Conservation (phyloP, 2,113 vertebrate species). For the Dipodomys stephensi region DNA sequence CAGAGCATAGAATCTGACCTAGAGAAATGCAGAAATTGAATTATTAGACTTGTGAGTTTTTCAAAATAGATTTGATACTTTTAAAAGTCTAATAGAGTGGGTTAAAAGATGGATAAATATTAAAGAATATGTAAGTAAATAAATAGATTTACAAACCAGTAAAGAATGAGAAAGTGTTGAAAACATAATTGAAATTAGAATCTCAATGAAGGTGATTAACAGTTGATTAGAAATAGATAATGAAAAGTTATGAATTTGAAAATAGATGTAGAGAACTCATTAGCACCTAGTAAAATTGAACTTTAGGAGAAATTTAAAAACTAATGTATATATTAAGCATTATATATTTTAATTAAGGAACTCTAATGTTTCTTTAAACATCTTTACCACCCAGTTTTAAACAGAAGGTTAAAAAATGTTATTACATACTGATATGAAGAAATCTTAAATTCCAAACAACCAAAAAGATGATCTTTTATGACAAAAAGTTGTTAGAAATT, state of each 20-base stretch:
- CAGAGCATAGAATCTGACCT: neutral
- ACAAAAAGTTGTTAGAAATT: conserved; percentile 26
- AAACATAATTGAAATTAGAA: neutral
- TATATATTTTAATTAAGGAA: conserved; percentile 14
- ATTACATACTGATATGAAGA: neutral
- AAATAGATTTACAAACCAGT: neutral
- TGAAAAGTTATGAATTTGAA: conserved; percentile 19
- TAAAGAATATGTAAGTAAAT: neutral
- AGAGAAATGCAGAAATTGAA: neutral
- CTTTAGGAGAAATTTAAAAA: neutral
- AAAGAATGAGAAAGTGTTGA: neutral
- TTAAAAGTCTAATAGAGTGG: neutral
- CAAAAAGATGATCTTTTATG: neutral
- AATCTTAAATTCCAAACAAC: conserved; percentile 24
- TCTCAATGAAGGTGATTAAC: neutral
- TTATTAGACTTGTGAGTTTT: neutral
- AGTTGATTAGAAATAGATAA: neutral
- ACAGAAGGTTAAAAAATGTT: neutral
- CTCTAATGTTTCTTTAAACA: neutral
- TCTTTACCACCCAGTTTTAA: neutral
- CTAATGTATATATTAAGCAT: neutral
- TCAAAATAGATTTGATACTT: neutral
- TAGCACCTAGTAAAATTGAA: conserved; percentile 19
- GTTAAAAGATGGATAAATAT: neutral
- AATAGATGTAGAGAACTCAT: neutral